A percentile compares a stretch with the other conserved stretches of the same genome.
Conservation (phyloP, 2,113 vertebrate species). For the Gopherus flavomarginatus region DNA sequence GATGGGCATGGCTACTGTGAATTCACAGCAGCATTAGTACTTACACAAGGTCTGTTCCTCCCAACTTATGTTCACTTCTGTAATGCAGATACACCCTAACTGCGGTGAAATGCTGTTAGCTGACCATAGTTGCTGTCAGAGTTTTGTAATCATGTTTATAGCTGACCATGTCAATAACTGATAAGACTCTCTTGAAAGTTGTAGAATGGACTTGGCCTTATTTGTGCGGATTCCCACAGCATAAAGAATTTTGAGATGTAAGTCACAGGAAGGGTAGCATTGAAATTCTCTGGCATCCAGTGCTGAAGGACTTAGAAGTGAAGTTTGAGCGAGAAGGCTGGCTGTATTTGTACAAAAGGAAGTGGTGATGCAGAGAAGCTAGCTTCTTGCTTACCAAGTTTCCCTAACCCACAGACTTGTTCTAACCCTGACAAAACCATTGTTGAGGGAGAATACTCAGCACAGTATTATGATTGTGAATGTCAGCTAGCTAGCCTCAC, state of each 20-base stretch:
- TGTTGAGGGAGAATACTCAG: slow-evolving; percentile 26
- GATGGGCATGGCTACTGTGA: neutral
- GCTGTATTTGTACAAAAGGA: neutral
- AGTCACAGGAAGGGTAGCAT: neutral
- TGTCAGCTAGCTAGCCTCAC: neutral
- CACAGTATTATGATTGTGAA: slow-evolving; percentile 24
- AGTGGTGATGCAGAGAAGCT: neutral
- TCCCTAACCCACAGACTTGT: slow-evolving; percentile 6
- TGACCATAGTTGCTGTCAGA: neutral
- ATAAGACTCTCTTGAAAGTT: neutral
- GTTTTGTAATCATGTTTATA: neutral
- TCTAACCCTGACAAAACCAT: slow-evolving; percentile 35
- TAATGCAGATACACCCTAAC: neutral
- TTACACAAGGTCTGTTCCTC: neutral
- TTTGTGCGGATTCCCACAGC: neutral
- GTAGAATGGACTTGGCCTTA: neutral
- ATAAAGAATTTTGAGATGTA: neutral
- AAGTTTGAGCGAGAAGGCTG: neutral
- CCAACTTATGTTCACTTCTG: neutral
- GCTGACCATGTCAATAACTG: neutral
- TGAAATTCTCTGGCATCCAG: neutral
- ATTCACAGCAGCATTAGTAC: neutral
- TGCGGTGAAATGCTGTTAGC: neutral
- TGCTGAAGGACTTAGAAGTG: neutral
- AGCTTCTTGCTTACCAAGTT: slow-evolving; percentile 24